Percentiles rank a stretch among this genome's conserved stretches.
Evolutionary conservation across 2,113 vertebrate species (phyloP).

Genomic region (Mesoclemmys tuberculata): DNA sequence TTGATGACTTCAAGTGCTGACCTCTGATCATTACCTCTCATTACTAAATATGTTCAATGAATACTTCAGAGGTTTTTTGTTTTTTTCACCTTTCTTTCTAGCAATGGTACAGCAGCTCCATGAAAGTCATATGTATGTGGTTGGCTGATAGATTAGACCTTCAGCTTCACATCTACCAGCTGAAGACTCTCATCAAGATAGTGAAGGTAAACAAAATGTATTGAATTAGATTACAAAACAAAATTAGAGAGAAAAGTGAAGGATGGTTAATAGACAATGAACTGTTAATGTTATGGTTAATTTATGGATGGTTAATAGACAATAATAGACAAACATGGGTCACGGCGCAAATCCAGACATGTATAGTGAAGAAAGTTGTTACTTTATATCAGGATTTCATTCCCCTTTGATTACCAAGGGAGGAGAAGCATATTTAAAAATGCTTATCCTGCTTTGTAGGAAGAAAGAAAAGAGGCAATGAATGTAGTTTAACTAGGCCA

Average conservation of each 20-base stretch:
- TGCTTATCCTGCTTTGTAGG: background rate
- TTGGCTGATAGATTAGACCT: slow-evolving; percentile 94
- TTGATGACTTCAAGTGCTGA: slow-evolving; percentile 83
- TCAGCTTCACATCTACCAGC: slow-evolving; percentile 96
- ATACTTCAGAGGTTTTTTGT: slow-evolving; percentile 62
- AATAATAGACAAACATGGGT: background rate
- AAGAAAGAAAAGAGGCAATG: background rate
- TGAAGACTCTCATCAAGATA: slow-evolving; percentile 98
- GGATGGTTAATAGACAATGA: background rate
- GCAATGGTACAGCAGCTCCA: slow-evolving; percentile 95
- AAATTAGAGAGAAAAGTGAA: slow-evolving; percentile 22
- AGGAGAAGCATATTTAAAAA: background rate
- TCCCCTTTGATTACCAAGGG: background rate
- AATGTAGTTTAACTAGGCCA: background rate
- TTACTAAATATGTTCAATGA: slow-evolving; percentile 83
- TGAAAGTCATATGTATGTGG: slow-evolving; percentile 93
- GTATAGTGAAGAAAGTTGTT: background rate
- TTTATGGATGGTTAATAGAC: background rate
- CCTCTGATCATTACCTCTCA: slow-evolving; percentile 82
- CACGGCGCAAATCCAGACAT: background rate
- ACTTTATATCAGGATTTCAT: background rate
- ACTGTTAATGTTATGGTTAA: too few relatives aligned
- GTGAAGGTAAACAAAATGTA: slow-evolving; percentile 89
- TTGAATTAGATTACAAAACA: slow-evolving; percentile 18
- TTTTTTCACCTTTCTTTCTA: slow-evolving; percentile 74